These are phyloP conservation scores for Oncorhynchus kisutch DNA, from an alignment of 2,113 vertebrate species.

Conservation along the genomic window DNA sequence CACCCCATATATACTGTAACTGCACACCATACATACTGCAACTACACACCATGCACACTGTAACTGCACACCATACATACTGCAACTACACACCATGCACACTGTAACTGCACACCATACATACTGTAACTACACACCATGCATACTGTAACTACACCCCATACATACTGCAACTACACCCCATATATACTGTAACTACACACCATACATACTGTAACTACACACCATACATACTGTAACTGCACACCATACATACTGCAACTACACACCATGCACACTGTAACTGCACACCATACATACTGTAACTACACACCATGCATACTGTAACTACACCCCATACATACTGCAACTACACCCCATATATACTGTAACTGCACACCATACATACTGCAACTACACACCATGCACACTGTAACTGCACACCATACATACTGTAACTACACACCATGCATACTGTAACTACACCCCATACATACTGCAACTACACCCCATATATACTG, in stretches of 20 bases:
- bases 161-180: neutral
- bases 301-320: conserved; percentile 17
- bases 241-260: neutral
- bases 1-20: too few relatives aligned
- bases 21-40: conserved; percentile 5
- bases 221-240: conserved; percentile 19
- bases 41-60: neutral
- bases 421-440: conserved; percentile 8
- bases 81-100: conserved; percentile 17
- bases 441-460: neutral
- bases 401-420: neutral
- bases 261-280: conserved; percentile 20
- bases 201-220: too few relatives aligned
- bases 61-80: neutral
- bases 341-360: conserved; percentile 8
- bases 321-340: neutral
- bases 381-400: conserved; percentile 19
- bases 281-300: conserved; percentile 21
- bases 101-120: neutral
- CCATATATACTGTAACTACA: neutral
- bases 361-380: conserved; percentile 29
- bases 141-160: neutral
- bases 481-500: conserved; percentile 14
- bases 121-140: conserved; percentile 3
- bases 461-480: neutral